These are phyloP conservation scores for Phengaris arion DNA, from an alignment of 2,888 invertebrate species.

Conservation along the genomic window DNA sequence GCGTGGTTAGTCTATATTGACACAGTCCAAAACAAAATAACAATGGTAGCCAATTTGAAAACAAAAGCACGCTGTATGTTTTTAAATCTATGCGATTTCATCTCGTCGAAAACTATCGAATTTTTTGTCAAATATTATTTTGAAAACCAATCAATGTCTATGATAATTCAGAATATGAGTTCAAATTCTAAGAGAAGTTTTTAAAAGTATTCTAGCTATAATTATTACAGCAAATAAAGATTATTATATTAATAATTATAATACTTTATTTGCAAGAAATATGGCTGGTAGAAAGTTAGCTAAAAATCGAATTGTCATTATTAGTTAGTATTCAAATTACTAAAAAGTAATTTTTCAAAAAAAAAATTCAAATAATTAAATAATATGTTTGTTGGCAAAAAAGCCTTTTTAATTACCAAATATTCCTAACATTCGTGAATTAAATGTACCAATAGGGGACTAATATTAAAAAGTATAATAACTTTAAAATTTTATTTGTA, in stretches of 20 bases:
- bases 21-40: constrained; percentile 19
- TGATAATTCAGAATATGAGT: not conserved
- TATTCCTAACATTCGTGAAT: not conserved
- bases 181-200: not conserved
- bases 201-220: not conserved
- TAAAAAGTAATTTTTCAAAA: no score
- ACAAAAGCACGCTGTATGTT: constrained; percentile 21
- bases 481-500: not conserved
- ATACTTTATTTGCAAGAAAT: no score
- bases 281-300: no score
- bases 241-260: no score
- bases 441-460: not conserved
- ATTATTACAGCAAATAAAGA: no score
- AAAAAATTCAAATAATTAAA: not conserved
- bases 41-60: constrained; percentile 14
- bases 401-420: not conserved
- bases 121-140: not conserved
- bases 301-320: no score
- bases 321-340: no score
- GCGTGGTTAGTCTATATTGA: constrained; percentile 17
- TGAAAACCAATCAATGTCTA: not conserved
- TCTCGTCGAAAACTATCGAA: not conserved
- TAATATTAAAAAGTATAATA: constrained; percentile 14
- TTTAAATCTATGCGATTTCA: constrained; percentile 10
- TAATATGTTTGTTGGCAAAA: not conserved